Evolutionary conservation across 2,113 vertebrate genomes (phyloP).

Genomic region (Pseudopipra pipra): DNA sequence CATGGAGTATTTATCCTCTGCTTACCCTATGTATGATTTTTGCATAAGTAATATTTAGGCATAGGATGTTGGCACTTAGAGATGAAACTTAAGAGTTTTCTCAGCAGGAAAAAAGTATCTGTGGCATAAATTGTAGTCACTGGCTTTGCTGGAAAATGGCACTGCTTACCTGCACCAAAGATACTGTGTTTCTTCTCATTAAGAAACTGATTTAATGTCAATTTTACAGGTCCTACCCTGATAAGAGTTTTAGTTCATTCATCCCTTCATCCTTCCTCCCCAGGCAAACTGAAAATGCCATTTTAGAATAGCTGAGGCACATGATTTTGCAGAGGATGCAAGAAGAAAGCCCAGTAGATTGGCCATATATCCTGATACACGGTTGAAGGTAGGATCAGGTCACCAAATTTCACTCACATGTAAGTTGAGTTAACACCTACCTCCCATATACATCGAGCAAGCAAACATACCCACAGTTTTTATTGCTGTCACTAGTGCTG

Average conservation of each 20-base stretch:
- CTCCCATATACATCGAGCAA: neutral
- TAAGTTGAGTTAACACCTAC: neutral
- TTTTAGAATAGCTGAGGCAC: neutral
- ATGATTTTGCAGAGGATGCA: neutral
- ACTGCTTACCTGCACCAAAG: neutral
- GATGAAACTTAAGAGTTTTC: neutral
- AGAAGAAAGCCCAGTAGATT: neutral
- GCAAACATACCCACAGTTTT: neutral
- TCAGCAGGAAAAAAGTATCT: neutral
- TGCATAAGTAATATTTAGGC: neutral
- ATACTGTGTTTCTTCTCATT: neutral
- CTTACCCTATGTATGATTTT: neutral
- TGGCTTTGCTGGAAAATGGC: neutral
- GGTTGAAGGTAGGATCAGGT: neutral
- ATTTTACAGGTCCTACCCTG: neutral
- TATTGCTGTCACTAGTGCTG: neutral
- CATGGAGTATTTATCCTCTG: neutral
- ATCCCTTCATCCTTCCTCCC: neutral
- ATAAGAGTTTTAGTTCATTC: neutral
- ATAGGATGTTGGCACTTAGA: neutral
- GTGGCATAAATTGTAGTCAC: neutral
- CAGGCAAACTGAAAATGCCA: neutral
- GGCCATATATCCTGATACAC: neutral
- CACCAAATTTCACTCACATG: neutral
- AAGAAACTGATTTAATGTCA: neutral